phyloP scores from a whole-genome alignment of 2,113 vertebrate species.

The Ciconia stormi region DNA sequence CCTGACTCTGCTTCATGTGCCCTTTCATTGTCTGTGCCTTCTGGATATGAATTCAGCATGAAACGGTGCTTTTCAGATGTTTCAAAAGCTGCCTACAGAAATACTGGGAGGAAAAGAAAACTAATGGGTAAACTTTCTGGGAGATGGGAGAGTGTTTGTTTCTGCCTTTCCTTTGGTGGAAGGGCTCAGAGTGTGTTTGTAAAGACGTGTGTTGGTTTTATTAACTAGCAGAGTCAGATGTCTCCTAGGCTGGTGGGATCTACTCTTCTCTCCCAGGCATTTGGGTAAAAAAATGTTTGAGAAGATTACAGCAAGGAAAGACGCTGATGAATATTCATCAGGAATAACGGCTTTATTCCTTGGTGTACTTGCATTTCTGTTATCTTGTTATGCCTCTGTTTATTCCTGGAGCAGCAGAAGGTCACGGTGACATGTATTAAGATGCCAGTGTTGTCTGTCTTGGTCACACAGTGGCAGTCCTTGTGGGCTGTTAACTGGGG shows the following conservation, averaged over 20 bases:
- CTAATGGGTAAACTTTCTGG: not conserved
- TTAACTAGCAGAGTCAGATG: not conserved
- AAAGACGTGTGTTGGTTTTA: not conserved
- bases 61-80: not conserved
- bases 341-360: not conserved
- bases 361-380: not conserved
- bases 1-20: not conserved
- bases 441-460: not conserved
- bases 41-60: not conserved
- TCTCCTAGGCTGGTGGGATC: not conserved
- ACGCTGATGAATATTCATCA: not conserved
- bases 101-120: not conserved
- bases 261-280: not conserved
- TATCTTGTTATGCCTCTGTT: not conserved
- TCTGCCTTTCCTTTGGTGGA: not conserved
- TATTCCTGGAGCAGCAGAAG: not conserved
- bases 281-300: not conserved
- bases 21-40: not conserved
- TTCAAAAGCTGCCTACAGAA: not conserved
- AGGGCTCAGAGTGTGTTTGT: not conserved
- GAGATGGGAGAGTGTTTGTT: not conserved
- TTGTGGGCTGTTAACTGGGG: not conserved
- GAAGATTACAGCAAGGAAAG: not conserved
- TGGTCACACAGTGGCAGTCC: not conserved
- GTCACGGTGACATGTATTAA: not conserved